A percentile compares a stretch with the other conserved stretches of the same genome.
phyloP scores from a whole-genome alignment of 2,113 vertebrate genomes.

The Macquaria australasica region DNA sequence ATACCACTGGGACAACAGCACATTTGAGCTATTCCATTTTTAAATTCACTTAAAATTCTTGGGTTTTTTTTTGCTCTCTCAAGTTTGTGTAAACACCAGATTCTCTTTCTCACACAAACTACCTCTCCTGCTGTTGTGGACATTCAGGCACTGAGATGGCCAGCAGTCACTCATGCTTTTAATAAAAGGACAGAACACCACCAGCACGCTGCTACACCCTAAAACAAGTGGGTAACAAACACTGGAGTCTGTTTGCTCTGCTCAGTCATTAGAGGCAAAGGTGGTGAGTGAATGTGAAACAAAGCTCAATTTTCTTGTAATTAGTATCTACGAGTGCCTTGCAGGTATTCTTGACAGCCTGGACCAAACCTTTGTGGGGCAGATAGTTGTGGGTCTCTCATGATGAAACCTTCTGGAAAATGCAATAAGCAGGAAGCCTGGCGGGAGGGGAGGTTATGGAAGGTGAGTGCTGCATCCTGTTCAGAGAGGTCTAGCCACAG shows the following conservation, averaged over 20 bases:
- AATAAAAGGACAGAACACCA: conserved; percentile 14
- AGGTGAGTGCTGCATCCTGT: conserved; percentile 57
- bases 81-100: conserved; percentile 30
- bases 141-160: background rate
- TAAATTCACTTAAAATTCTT: conserved; percentile 42
- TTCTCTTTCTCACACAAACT: conserved; percentile 7
- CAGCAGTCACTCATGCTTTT: background rate
- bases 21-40: conserved; percentile 35
- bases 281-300: conserved; percentile 59
- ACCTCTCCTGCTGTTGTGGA: conserved; percentile 18
- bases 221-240: conserved; percentile 53
- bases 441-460: conserved; percentile 41
- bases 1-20: background rate
- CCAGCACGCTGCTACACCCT: background rate
- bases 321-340: conserved; percentile 55
- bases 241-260: conserved; percentile 26
- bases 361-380: conserved; percentile 24
- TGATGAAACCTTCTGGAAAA: conserved; percentile 57
- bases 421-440: conserved; percentile 48
- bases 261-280: conserved; percentile 64
- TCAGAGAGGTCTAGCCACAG: conserved; percentile 39
- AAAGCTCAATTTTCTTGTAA: conserved; percentile 65
- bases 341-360: conserved; percentile 51
- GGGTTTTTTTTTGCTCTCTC: conserved; percentile 7
- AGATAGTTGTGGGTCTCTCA: conserved; percentile 33